Evolutionary conservation across 1,140 invertebrate genomes (phyloP), one percentile per base, ranked within the genome.

Genomic region (Oncopodura yosiiana): DNA sequence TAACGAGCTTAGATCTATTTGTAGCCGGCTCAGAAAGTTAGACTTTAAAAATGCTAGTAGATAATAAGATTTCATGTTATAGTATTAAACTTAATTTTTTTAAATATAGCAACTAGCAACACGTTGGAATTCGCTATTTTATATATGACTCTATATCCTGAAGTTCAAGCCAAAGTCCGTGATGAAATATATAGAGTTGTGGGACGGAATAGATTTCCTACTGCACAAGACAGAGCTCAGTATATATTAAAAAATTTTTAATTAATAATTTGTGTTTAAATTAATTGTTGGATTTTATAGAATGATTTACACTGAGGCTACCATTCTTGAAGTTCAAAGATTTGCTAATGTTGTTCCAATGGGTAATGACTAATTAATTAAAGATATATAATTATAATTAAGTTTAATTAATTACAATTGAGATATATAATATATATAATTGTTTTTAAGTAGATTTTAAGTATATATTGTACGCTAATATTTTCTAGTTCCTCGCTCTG

Each of bases 161-260:
- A 86, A 18, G 77, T 89, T 1, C 87, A 91, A 65, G 76, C 72
- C 49, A 83, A 81, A 69, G 84, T 84, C 0, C 83, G 85, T 56
- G 74, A 78, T 41, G 87, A 93, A 74, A 81, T 93, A 55, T 87
- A 90, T 65, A 67, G 70, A 57, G 76, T 88, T 0, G 73, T 92
- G 27, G 84, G 82, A 0, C 71, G 75, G 49, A 75, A 83, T 29
- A 70, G 82, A 59, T 67, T 78, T 36, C 85, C 85, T 1, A 74
- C 74, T 21, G 68, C 87, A 19, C 75, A 77, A 37, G 86, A 88
- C 68, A 77, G 81, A 56, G 66, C 76, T 5, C 78, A 77, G 82
- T 84, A 71, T 75, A 73, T 69, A 30, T 23, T 34, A 46, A 14
- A 39, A 11, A n/a, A n/a, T n/a, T n/a, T n/a, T n/a, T n/a, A n/a